These are phyloP conservation scores for Varanus salvator DNA, from an alignment of 2,113 vertebrate species.

Conservation along the genomic window DNA sequence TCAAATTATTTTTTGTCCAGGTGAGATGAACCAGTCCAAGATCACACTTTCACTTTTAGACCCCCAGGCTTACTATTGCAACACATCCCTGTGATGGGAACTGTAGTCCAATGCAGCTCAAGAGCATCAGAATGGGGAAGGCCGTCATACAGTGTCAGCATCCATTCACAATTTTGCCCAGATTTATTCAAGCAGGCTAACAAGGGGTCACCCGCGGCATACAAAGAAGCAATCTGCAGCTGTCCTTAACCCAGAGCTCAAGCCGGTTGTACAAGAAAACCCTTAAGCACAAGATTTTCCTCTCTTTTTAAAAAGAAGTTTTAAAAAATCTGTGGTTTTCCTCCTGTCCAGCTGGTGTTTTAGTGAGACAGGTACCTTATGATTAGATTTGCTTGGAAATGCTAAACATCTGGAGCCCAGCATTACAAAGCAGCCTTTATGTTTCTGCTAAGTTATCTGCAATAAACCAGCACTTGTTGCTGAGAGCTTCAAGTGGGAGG, in stretches of 20 bases:
- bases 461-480: constrained; percentile 58
- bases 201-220: neutral
- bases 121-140: too few species aligned
- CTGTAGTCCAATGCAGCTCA: too few species aligned
- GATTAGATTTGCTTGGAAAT: constrained; percentile 49
- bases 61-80: neutral
- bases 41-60: neutral
- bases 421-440: constrained; percentile 75
- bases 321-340: constrained; percentile 5
- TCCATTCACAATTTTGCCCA: neutral
- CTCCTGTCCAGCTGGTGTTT: constrained; percentile 51
- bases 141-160: neutral
- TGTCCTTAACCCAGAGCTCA: neutral
- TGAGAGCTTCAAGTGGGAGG: constrained; percentile 12
- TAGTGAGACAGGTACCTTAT: constrained; percentile 58
- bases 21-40: neutral
- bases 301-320: neutral
- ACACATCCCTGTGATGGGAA: too few species aligned
- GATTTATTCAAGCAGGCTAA: neutral
- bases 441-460: constrained; percentile 49
- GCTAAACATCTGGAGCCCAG: constrained; percentile 75
- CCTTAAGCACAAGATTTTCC: neutral
- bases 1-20: neutral
- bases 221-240: fast-evolving
- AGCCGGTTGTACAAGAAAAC: neutral